A percentile compares a stretch with the other conserved stretches of the same genome.
Conservation (phyloP, 2,888 invertebrate species). For the Mythimna ferrago region DNA sequence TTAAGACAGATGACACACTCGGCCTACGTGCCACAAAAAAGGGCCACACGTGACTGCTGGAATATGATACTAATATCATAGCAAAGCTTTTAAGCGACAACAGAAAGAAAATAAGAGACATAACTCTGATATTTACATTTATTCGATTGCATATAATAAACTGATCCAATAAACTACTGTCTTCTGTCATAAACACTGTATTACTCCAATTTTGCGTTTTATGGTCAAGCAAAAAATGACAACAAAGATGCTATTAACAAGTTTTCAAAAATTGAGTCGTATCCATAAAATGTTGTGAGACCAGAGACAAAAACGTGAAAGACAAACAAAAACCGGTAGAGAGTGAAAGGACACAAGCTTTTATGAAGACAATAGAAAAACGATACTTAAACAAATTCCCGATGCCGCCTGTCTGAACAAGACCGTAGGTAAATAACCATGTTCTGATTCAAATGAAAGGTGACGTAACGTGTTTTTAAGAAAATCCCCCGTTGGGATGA, state of each 20-base stretch:
- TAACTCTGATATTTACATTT: slow-evolving; percentile 33
- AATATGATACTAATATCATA: slow-evolving; percentile 80
- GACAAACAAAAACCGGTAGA: slow-evolving; percentile 74
- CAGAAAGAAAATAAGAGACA: slow-evolving; percentile 53
- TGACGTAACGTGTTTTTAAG: slow-evolving; percentile 54
- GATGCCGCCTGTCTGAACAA: slow-evolving; percentile 63
- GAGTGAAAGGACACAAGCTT: slow-evolving; percentile 74
- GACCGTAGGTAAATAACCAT: slow-evolving; percentile 68
- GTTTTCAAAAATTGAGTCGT: slow-evolving; percentile 37
- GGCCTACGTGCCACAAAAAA: slow-evolving; percentile 79
- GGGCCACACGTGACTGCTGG: slow-evolving; percentile 77
- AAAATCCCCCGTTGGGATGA: slow-evolving; percentile 43
- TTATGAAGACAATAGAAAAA: slow-evolving; percentile 80
- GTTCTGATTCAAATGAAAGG: slow-evolving; percentile 61
- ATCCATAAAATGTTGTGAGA: slow-evolving; percentile 69
- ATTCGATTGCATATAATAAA: slow-evolving; percentile 3
- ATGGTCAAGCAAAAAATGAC: slow-evolving; percentile 11
- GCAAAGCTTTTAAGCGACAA: slow-evolving; percentile 66
- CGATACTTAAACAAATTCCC: slow-evolving; percentile 78
- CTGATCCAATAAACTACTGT: slow-evolving; percentile 28
- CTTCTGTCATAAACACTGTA: slow-evolving; percentile 32
- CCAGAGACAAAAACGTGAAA: slow-evolving; percentile 67
- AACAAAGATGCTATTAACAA: not conserved
- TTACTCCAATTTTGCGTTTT: slow-evolving; percentile 23
- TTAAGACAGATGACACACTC: slow-evolving; percentile 82